Evolutionary conservation across 2,888 invertebrate genomes (phyloP).

Genomic region (Coenonympha glycerion): DNA sequence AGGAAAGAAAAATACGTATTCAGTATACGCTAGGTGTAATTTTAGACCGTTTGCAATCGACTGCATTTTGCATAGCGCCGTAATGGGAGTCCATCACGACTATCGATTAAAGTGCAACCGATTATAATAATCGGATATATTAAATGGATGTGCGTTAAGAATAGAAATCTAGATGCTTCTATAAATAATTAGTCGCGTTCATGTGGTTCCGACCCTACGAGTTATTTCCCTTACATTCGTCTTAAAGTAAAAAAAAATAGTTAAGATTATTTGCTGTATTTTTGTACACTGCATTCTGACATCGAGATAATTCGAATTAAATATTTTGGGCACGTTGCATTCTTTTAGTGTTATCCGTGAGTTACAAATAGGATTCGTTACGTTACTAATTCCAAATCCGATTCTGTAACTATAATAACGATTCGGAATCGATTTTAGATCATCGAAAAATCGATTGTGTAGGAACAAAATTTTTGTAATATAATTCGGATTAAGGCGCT

Average conservation of each 20-base stretch:
- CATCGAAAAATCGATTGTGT: no score
- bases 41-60: conserved; percentile 40
- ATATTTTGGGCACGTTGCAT: conserved; percentile 17
- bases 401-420: conserved; percentile 23
- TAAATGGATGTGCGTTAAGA: conserved; percentile 61
- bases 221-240: conserved; percentile 41
- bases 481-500: conserved; percentile 21
- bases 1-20: conserved; percentile 61
- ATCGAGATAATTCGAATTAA: conserved; percentile 14
- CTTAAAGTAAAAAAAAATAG: conserved; percentile 42
- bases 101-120: conserved; percentile 26
- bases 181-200: conserved; percentile 51
- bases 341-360: conserved; percentile 11
- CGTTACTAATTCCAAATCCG: conserved; percentile 21
- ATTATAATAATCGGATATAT: conserved; percentile 35
- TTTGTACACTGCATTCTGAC: conserved; percentile 50
- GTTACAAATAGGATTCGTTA: conserved; percentile 10
- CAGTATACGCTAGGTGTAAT: conserved; percentile 74
- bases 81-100: conserved; percentile 23
- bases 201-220: conserved; percentile 48
- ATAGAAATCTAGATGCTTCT: conserved; percentile 67
- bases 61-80: conserved; percentile 31
- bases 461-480: conserved; percentile 17
- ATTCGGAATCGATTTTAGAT: conserved; percentile 18
- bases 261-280: conserved; percentile 57